Evolutionary conservation across 2,888 invertebrate species (phyloP).

Genomic region (Allacma fusca): DNA sequence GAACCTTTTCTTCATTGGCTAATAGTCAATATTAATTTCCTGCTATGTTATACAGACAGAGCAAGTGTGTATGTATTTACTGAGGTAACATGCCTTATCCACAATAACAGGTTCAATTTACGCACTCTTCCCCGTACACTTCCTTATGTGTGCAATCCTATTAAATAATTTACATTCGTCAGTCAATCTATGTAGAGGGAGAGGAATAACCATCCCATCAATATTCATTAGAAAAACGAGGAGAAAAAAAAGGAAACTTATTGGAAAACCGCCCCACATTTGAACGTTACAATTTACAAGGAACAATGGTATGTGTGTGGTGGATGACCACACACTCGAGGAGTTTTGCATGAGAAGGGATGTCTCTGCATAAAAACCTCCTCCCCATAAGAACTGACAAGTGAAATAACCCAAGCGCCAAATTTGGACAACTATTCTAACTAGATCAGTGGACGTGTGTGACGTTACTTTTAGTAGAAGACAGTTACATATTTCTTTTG

Average conservation of each 20-base stretch:
- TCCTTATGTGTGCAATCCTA: not conserved
- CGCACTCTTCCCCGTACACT: not conserved
- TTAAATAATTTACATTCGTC: constrained; percentile 16
- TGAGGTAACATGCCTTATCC: too few relatives aligned
- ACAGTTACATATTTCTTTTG: too few relatives aligned
- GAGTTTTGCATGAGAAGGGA: too few relatives aligned
- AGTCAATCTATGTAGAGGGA: not conserved
- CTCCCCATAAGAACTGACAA: not conserved
- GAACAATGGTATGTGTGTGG: too few relatives aligned
- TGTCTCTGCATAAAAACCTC: not conserved
- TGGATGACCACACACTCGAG: too few relatives aligned
- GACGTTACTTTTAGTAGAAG: not conserved
- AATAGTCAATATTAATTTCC: constrained; percentile 4
- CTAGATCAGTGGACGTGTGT: not conserved
- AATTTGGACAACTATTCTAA: constrained; percentile 11
- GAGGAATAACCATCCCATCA: not conserved
- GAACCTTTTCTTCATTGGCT: too few relatives aligned
- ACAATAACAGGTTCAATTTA: constrained; percentile 12
- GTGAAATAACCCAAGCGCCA: not conserved
- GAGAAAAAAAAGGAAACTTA: not conserved
- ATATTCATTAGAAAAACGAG: constrained; percentile 5
- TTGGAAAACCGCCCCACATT: too few relatives aligned
- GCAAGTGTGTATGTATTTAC: too few relatives aligned
- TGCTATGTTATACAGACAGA: not conserved
- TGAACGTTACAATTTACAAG: too few relatives aligned